Percentiles rank a stretch among this genome's conserved stretches.
These are phyloP conservation scores for Brachyistius frenatus DNA, from an alignment of 2,113 vertebrate species.

Conservation along the genomic window DNA sequence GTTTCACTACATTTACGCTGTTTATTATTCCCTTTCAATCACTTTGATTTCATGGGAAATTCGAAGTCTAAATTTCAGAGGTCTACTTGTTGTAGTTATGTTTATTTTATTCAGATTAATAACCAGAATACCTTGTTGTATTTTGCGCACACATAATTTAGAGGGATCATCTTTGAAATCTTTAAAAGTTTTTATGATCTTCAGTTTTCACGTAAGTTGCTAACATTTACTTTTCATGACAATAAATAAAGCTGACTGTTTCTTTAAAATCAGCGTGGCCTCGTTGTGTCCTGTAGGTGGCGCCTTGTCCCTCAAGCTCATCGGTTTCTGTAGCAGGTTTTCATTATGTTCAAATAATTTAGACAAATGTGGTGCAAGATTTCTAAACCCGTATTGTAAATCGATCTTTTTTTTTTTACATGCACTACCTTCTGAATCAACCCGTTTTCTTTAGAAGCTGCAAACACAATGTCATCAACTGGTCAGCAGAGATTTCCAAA, in stretches of 20 bases:
- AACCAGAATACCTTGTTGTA: constrained; percentile 17
- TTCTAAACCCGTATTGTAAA: not conserved
- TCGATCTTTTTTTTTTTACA: not conserved
- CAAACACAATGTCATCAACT: constrained; percentile 29
- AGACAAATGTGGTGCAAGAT: not conserved
- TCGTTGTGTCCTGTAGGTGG: constrained; percentile 56
- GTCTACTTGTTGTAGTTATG: not conserved
- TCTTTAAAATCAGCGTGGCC: not conserved
- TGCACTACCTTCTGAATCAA: no score
- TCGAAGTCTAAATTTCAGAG: not conserved
- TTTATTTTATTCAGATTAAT: constrained; percentile 6
- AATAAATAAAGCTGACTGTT: constrained; percentile 33
- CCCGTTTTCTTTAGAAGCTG: not conserved
- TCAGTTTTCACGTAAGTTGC: not conserved
- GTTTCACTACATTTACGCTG: not conserved
- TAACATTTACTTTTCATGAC: not conserved
- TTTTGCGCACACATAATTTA: constrained; percentile 7
- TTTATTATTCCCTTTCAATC: not conserved
- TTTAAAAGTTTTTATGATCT: not conserved
- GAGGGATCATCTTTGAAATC: no score
- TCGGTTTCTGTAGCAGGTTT: not conserved
- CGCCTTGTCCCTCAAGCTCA: constrained; percentile 14
- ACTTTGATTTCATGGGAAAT: not conserved
- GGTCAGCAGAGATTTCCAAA: constrained; percentile 31
- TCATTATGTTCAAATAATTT: not conserved